phyloP scores from a whole-genome alignment of 1,140 invertebrate genomes.

The Zelostemma sp. region DNA sequence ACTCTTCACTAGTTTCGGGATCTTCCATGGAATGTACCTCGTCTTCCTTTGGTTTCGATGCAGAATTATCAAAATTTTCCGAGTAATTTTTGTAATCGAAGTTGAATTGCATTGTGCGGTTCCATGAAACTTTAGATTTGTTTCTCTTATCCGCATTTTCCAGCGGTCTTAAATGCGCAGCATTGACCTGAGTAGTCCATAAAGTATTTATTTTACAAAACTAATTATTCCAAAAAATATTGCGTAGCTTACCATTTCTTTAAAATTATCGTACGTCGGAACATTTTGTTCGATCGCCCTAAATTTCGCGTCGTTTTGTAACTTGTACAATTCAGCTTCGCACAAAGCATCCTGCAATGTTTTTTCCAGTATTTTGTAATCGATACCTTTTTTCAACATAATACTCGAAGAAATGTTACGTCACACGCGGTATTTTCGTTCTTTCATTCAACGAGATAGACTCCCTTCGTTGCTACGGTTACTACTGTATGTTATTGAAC shows the following conservation, averaged over 20 bases:
- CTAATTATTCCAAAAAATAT: constrained; percentile 8
- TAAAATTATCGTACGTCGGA: constrained; percentile 74
- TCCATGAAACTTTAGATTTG: constrained; percentile 45
- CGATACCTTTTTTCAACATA: constrained; percentile 48
- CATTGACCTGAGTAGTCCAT: constrained; percentile 58
- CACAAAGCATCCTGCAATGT: constrained; percentile 64
- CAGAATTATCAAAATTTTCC: background rate
- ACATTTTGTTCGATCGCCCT: constrained; percentile 71
- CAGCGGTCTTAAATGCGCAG: constrained; percentile 62
- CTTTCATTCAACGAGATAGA: constrained; percentile 2
- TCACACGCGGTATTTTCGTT: too few relatives aligned
- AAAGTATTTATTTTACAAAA: constrained; percentile 8
- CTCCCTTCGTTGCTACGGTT: constrained; percentile 19
- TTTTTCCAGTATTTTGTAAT: constrained; percentile 60
- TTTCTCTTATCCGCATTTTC: constrained; percentile 41
- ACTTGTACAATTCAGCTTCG: constrained; percentile 70
- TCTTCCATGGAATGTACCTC: background rate
- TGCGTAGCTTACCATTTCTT: constrained; percentile 58
- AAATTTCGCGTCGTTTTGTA: constrained; percentile 75
- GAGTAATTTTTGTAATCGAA: background rate
- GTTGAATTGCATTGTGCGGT: constrained; percentile 16
- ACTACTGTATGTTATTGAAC: too few relatives aligned
- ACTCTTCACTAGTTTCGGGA: constrained; percentile 25
- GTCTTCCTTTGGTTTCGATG: background rate
- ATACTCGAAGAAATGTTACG: constrained; percentile 12